These are phyloP conservation scores for Tiliacea citrago DNA, from an alignment of 2,888 invertebrate species.

Conservation along the genomic window DNA sequence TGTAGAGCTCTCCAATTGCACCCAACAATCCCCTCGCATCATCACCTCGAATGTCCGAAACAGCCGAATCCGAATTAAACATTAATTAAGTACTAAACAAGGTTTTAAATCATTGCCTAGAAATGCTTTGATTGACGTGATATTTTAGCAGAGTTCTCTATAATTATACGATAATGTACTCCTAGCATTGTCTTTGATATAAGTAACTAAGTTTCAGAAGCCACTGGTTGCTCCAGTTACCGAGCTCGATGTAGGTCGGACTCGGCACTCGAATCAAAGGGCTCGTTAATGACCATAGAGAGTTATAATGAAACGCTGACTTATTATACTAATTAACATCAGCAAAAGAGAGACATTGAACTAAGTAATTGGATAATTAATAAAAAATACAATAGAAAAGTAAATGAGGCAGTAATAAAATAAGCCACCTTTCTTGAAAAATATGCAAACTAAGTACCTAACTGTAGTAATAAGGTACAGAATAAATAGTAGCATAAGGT, in stretches of 20 bases:
- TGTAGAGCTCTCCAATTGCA: conserved; percentile 34
- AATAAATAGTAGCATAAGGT: neutral
- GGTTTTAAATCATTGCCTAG: neutral
- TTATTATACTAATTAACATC: conserved; percentile 29
- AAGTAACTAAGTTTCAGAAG: conserved; percentile 23
- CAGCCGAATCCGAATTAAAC: neutral
- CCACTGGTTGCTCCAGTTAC: conserved; percentile 30
- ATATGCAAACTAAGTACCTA: neutral
- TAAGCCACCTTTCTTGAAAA: neutral
- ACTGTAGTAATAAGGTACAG: neutral
- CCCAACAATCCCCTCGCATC: conserved; percentile 5
- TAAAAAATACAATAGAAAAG: conserved; percentile 29
- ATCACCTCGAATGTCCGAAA: conserved; percentile 12
- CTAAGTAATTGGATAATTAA: conserved; percentile 16
- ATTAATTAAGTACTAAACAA: neutral
- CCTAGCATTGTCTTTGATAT: neutral
- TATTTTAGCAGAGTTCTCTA: neutral
- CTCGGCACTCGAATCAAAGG: conserved; percentile 19
- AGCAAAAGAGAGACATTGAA: conserved; percentile 18
- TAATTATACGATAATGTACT: conserved; percentile 25
- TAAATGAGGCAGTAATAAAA: neutral
- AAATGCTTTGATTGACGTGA: neutral
- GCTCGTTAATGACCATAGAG: conserved; percentile 25
- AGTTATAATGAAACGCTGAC: conserved; percentile 17
- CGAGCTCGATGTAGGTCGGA: conserved; percentile 25